These are phyloP conservation scores for Entelurus aequoreus DNA, from an alignment of 2,113 vertebrate genomes.

Conservation along the genomic window DNA sequence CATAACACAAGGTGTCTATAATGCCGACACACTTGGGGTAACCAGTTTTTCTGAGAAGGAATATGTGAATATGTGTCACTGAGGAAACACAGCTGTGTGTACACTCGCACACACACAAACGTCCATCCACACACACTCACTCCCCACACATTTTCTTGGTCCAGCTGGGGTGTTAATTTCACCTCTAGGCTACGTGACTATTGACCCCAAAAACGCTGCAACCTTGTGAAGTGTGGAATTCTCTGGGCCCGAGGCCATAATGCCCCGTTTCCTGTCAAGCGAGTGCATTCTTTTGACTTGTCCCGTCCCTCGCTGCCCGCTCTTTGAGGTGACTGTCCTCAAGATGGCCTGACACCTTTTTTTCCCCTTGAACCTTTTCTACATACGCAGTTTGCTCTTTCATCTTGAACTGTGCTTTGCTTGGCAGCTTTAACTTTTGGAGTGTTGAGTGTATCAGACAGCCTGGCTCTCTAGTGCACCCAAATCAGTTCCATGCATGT, in stretches of 20 bases:
- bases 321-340: conserved; percentile 57
- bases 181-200: conserved; percentile 63
- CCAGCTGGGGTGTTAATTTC: conserved; percentile 74
- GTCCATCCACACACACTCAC: conserved; percentile 10
- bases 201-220: conserved; percentile 70
- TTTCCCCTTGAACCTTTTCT: conserved; percentile 1
- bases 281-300: conserved; percentile 61
- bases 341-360: conserved; percentile 28
- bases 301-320: conserved; percentile 44
- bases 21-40: conserved; percentile 53
- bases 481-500: conserved; percentile 61
- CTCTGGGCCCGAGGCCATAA: conserved; percentile 60
- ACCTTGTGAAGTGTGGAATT: conserved; percentile 71
- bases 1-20: no score
- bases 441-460: conserved; percentile 46
- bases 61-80: conserved; percentile 67
- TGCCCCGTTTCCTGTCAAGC: conserved; percentile 68
- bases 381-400: conserved; percentile 5
- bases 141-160: conserved; percentile 44
- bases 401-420: conserved; percentile 9
- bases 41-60: conserved; percentile 51
- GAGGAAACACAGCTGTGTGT: conserved; percentile 71
- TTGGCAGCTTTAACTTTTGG: conserved; percentile 16
- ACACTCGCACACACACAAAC: conserved; percentile 19
- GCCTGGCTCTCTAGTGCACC: conserved; percentile 53